Evolutionary conservation across 2,797 vertebrate genomes (phyloP), one percentile per base, ranked within the genome.

Genomic region (Phaenicophaeus curvirostris): DNA sequence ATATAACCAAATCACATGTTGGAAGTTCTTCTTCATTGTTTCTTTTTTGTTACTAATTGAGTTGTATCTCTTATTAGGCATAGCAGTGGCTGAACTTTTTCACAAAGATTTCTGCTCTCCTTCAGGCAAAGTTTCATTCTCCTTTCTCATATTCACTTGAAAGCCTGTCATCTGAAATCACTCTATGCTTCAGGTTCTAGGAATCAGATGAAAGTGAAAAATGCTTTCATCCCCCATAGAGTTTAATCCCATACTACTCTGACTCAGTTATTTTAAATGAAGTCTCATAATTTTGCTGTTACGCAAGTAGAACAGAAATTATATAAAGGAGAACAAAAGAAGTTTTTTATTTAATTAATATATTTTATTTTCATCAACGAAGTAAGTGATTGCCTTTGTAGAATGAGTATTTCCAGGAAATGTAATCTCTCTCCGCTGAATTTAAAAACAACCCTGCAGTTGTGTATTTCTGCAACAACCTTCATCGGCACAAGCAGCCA

Each of bases 91-190:
- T 94, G 71, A 85, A 89, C 54, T 96, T 94, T 74, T 73, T 93
- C 67, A 91, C 31, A 59, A 85, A 88, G 50, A 87, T 91, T 91
- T 87, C 86, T 89, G n/a, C 30, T 88, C 95, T 96, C 95, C 94
- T 96, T 95, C 76, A 79, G 86, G 93, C 89, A 76, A 57, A 88
- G 63, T 93, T 94, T 91, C 77, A 65, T 73, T 96, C 83, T 90
- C 55, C 77, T 86, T 81, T 96, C 93, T 95, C 51, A 79, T 93
- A 76, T 95, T 96, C 85, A 81, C 88, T 96, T 96, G 89, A 93
- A 97, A 97, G 91, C 55, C 72, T 94, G 91, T 94, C 93, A 90
- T 93, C 79, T 94, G 75, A 95, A 96, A 94, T 95, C n/a, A 68
- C 82, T 96, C 81, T 90, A 27, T 94, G 90, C 89, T 96, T 93